Conservation (phyloP, 2,797 vertebrate genomes). For the Poecilia velifera region DNA sequence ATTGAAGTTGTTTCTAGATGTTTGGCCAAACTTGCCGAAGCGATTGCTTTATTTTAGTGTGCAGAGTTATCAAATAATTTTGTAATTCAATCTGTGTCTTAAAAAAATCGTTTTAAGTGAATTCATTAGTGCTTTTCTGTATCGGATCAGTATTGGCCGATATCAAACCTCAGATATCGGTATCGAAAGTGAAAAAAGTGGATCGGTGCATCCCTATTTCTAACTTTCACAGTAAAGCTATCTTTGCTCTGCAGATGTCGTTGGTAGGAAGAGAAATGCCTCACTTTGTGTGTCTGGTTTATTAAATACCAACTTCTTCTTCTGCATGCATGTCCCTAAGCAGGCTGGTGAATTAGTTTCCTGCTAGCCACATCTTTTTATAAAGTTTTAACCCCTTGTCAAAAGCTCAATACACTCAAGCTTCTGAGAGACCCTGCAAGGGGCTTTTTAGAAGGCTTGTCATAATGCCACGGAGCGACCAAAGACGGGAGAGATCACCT, state of each 20-base stretch:
- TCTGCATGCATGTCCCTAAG: conserved; percentile 20
- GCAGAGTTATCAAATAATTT: too few species aligned
- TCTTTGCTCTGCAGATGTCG: conserved; percentile 13
- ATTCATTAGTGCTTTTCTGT: too few species aligned
- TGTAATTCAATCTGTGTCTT: too few species aligned
- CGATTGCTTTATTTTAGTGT: too few species aligned
- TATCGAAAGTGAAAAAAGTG: too few species aligned
- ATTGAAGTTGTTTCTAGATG: too few species aligned
- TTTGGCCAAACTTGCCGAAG: too few species aligned
- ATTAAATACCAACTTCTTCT: conserved; percentile 16
- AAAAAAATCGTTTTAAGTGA: too few species aligned
- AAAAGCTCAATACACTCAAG: conserved; percentile 75
- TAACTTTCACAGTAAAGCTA: conserved; percentile 8
- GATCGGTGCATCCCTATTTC: not conserved
- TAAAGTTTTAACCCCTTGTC: conserved; percentile 65
- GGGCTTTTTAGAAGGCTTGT: conserved; percentile 55
- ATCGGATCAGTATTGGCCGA: too few species aligned
- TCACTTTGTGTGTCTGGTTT: conserved; percentile 24
- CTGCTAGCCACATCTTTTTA: conserved; percentile 41
- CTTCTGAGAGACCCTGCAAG: conserved; percentile 55
- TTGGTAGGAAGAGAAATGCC: conserved; percentile 17
- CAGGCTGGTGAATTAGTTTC: conserved; percentile 52
- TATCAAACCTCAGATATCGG: too few species aligned
- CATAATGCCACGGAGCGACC: conserved; percentile 68
- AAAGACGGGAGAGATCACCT: conserved; percentile 77